phyloP scores from a whole-genome alignment of 2,888 invertebrate genomes.

The Himalopsyche anomala region DNA sequence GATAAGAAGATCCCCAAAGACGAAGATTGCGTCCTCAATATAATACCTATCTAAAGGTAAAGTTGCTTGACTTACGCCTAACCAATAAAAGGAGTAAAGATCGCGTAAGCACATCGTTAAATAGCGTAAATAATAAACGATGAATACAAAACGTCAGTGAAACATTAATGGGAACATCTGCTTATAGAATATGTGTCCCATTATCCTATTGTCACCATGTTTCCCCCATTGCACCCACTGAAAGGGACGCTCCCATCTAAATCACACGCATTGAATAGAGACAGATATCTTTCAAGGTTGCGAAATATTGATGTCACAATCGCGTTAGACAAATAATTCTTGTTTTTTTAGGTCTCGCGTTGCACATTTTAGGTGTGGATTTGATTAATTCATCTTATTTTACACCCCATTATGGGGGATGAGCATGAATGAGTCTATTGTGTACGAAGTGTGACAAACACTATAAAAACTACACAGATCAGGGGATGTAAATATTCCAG shows the following conservation, averaged over 20 bases:
- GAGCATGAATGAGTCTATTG: constrained; percentile 53
- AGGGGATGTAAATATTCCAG: constrained; percentile 1
- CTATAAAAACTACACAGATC: constrained; percentile 51
- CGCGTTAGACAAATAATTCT: constrained; percentile 59
- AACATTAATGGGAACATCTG: constrained; percentile 65
- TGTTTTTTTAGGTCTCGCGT: constrained; percentile 54
- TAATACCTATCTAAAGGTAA: neutral
- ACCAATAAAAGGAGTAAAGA: constrained; percentile 41
- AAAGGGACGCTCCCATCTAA: constrained; percentile 51
- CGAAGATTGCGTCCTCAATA: neutral
- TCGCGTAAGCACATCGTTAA: constrained; percentile 54
- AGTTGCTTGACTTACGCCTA: neutral
- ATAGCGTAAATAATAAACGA: constrained; percentile 64
- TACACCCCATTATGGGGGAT: constrained; percentile 62
- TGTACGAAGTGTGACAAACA: constrained; percentile 44
- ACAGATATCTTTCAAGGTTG: constrained; percentile 44
- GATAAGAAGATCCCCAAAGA: neutral
- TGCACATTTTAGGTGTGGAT: constrained; percentile 65
- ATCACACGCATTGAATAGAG: constrained; percentile 45
- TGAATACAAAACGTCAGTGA: constrained; percentile 64
- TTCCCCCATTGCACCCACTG: constrained; percentile 56
- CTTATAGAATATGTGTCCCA: constrained; percentile 63
- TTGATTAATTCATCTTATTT: constrained; percentile 66
- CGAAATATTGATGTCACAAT: constrained; percentile 63
- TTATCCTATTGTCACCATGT: constrained; percentile 64